Percentiles rank a stretch among this genome's conserved stretches.
Conservation (phyloP, 2,888 invertebrate genomes). For the Sicus ferrugineus region DNA sequence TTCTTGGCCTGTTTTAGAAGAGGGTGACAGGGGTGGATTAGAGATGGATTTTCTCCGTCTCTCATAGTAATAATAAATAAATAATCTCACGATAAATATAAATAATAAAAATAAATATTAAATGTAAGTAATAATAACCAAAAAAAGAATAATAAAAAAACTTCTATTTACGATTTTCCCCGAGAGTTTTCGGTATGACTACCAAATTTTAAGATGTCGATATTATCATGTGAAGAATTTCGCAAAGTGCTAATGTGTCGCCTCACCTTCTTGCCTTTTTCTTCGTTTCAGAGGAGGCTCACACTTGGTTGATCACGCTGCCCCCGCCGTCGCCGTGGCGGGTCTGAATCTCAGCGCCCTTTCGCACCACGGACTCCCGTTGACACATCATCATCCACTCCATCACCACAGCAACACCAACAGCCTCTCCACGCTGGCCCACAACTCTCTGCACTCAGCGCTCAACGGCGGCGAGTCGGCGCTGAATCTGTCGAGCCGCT, state of each 20-base stretch:
- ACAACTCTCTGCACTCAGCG: slow-evolving; percentile 43
- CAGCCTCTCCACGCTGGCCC: slow-evolving; percentile 34
- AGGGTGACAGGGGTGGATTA: no score
- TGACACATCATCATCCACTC: slow-evolving; percentile 44
- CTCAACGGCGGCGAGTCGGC: slow-evolving; percentile 55
- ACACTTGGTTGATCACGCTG: slow-evolving; percentile 51
- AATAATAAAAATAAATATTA: no score
- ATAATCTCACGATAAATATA: no score
- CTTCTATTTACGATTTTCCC: not conserved
- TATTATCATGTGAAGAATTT: no score
- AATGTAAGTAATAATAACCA: no score
- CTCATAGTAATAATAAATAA: no score
- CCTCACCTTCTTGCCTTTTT: not conserved
- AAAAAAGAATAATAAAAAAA: no score
- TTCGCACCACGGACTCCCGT: slow-evolving; percentile 47
- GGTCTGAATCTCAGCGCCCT: slow-evolving; percentile 52
- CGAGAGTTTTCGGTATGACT: not conserved
- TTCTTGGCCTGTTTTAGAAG: no score
- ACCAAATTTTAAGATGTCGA: not conserved
- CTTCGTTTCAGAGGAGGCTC: slow-evolving; percentile 53
- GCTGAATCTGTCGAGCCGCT: slow-evolving; percentile 57
- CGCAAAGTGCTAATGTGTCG: not conserved
- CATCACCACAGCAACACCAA: slow-evolving; percentile 46
- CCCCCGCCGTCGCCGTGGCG: slow-evolving; percentile 32
- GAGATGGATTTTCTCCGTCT: no score